phyloP scores from a whole-genome alignment of 2,888 invertebrate genomes.

The Tridacna gigas region DNA sequence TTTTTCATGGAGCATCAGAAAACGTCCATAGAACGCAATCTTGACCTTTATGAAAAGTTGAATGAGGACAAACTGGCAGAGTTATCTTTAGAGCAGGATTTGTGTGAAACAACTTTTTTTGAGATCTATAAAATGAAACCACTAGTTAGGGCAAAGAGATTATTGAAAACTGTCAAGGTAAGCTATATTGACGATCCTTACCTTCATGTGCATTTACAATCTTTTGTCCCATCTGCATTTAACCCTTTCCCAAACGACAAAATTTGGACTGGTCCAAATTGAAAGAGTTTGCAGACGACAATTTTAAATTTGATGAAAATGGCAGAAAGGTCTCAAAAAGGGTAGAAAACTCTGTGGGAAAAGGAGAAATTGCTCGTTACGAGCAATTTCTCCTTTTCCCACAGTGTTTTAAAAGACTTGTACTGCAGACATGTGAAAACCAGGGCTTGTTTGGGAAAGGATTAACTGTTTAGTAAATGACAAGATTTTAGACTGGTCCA shows the following conservation, averaged over 20 bases:
- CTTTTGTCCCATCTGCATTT: background rate
- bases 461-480: too few relatives aligned
- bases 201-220: background rate
- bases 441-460: too few relatives aligned
- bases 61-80: constrained; percentile 46
- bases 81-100: constrained; percentile 63
- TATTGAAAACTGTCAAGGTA: constrained; percentile 57
- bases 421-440: too few relatives aligned
- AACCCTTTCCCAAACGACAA: background rate
- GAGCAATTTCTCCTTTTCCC: too few relatives aligned
- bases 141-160: constrained; percentile 50
- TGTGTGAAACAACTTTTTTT: constrained; percentile 66
- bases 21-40: constrained; percentile 73
- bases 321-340: too few relatives aligned
- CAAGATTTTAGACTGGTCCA: too few relatives aligned
- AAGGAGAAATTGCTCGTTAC: too few relatives aligned
- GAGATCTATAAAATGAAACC: constrained; percentile 55
- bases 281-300: too few relatives aligned
- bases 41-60: constrained; percentile 67
- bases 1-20: constrained; percentile 72
- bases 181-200: background rate
- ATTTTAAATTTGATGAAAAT: too few relatives aligned
- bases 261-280: too few relatives aligned
- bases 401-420: too few relatives aligned
- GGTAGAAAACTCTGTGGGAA: too few relatives aligned